These are phyloP conservation scores for Australoheros facetus DNA, from an alignment of 2,797 vertebrate genomes.

Conservation along the genomic window DNA sequence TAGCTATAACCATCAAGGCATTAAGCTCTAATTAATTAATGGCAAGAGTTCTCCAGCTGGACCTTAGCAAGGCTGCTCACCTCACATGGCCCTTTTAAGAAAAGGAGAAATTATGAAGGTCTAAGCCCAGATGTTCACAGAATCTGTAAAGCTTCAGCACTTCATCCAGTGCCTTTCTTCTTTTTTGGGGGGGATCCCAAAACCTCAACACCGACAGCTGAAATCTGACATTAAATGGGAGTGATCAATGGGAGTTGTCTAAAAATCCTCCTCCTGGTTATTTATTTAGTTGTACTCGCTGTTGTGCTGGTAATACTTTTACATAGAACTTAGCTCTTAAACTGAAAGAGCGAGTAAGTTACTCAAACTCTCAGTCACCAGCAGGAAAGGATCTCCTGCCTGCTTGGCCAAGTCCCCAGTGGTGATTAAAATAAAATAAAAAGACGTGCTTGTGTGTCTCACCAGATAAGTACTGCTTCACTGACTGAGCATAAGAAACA, in stretches of 20 bases:
- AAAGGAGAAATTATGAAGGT: slow-evolving; percentile 22
- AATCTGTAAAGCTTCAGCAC: not conserved
- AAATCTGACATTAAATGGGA: slow-evolving; percentile 31
- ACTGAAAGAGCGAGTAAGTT: not conserved
- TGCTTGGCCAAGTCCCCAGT: slow-evolving; percentile 7
- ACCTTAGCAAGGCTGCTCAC: not conserved
- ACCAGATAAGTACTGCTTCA: slow-evolving; percentile 31
- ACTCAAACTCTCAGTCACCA: not conserved
- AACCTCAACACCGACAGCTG: slow-evolving; percentile 13
- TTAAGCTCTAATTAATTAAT: not conserved
- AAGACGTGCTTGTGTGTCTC: slow-evolving; percentile 5
- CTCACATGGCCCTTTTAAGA: slow-evolving; percentile 16
- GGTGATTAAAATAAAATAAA: slow-evolving; percentile 39
- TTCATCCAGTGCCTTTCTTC: not conserved
- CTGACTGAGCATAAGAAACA: slow-evolving; percentile 34
- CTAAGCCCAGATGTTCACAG: not conserved
- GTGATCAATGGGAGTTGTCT: not conserved
- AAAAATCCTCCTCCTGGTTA: slow-evolving; percentile 4
- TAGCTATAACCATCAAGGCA: not conserved
- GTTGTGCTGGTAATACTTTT: not conserved
- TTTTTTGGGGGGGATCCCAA: slow-evolving; percentile 14
- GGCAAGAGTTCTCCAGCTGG: not conserved
- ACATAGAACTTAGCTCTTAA: not conserved
- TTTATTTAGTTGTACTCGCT: not conserved
- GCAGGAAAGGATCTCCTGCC: slow-evolving; percentile 3